Evolutionary conservation across 2,113 vertebrate genomes (phyloP).

Genomic region (Leptocoma aspasia): DNA sequence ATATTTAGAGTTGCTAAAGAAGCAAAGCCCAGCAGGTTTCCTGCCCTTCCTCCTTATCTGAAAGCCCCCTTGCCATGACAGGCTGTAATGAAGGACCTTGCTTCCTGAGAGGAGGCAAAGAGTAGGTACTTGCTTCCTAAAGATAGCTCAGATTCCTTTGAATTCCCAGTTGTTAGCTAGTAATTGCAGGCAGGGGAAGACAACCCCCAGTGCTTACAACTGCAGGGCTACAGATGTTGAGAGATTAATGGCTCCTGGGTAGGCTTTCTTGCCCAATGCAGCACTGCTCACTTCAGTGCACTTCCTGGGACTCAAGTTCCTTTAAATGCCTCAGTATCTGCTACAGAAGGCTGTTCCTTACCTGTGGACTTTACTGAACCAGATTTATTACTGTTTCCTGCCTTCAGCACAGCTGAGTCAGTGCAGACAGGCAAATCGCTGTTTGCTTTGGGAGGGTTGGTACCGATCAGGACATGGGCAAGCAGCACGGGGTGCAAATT

Average conservation of each 20-base stretch:
- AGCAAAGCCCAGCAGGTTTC: not conserved
- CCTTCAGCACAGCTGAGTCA: conserved; percentile 27
- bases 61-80: not conserved
- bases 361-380: not conserved
- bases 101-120: conserved; percentile 11
- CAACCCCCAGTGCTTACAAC: not conserved
- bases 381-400: not conserved
- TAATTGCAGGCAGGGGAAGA: not conserved
- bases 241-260: not conserved
- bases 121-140: conserved; percentile 26
- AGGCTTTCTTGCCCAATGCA: not conserved
- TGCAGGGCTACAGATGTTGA: not conserved
- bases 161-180: not conserved
- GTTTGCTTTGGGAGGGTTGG: conserved; percentile 22
- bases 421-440: conserved; percentile 5
- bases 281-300: not conserved
- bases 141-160: conserved; percentile 6
- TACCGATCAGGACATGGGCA: not conserved
- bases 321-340: not conserved
- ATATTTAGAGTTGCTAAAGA: conserved; percentile 12
- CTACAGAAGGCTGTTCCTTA: not conserved
- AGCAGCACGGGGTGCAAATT: not conserved
- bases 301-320: not conserved
- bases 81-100: conserved; percentile 5
- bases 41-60: conserved; percentile 34